Evolutionary conservation across 35 echinoderm and acorn worm genomes (phyloP).

Genomic region (Amphiura filiformis): DNA sequence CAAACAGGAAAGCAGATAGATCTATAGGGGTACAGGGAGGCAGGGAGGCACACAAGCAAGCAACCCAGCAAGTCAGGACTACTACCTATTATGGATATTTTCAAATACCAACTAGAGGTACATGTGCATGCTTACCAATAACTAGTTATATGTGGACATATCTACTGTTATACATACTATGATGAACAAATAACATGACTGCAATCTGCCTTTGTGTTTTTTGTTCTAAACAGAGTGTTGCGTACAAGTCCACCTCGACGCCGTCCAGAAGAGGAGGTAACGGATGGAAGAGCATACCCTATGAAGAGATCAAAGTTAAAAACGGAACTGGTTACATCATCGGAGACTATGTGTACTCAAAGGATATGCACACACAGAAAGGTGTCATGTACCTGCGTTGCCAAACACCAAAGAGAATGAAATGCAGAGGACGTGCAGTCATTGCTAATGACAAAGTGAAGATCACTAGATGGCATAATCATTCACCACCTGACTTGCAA

Average conservation of each 20-base stretch:
- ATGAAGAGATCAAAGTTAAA: neutral
- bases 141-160: too few relatives aligned
- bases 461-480: neutral
- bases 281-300: neutral
- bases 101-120: too few relatives aligned
- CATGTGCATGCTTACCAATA: too few relatives aligned
- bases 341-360: neutral
- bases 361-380: neutral
- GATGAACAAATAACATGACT: too few relatives aligned
- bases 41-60: too few relatives aligned
- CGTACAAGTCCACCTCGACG: neutral
- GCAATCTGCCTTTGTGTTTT: neutral
- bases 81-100: too few relatives aligned
- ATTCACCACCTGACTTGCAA: neutral
- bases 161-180: too few relatives aligned
- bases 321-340: neutral
- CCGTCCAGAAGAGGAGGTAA: neutral
- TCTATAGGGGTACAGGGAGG: too few relatives aligned
- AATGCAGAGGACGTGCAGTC: neutral
- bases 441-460: neutral
- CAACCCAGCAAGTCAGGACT: too few relatives aligned
- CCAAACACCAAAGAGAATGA: neutral
- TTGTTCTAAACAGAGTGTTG: constrained; percentile 1
- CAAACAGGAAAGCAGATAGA: too few relatives aligned
- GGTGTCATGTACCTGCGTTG: neutral